A percentile compares a stretch with the other conserved stretches of the same genome.
These are phyloP conservation scores for Falco concolor DNA, from an alignment of 2,797 vertebrate genomes.

Conservation along the genomic window DNA sequence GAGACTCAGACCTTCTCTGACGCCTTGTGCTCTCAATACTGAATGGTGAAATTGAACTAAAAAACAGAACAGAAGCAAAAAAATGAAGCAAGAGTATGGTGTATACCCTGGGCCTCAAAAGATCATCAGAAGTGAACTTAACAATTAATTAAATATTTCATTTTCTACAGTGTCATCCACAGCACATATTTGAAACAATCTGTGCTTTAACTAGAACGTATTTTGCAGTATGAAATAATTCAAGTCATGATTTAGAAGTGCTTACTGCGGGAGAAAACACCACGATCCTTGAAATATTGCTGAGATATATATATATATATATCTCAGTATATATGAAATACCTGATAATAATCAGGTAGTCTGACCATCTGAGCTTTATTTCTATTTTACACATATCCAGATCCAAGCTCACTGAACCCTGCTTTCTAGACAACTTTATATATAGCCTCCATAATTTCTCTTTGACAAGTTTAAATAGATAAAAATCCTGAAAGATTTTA, in stretches of 20 bases:
- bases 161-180: not conserved
- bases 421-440: not conserved
- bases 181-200: not conserved
- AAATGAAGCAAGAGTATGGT: not conserved
- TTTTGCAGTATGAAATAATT: not conserved
- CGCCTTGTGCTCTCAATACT: slow-evolving; percentile 98
- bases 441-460: not conserved
- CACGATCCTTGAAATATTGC: not conserved
- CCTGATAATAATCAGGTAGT: not conserved
- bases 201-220: not conserved
- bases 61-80: slow-evolving; percentile 37
- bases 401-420: not conserved
- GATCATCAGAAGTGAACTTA: not conserved
- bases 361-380: not conserved
- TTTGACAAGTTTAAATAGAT: not conserved
- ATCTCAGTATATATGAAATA: no score
- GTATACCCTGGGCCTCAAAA: not conserved
- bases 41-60: slow-evolving; percentile 96
- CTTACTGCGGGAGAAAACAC: not conserved
- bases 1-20: slow-evolving; percentile 93
- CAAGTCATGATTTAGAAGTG: not conserved
- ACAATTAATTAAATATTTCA: not conserved
- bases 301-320: not conserved
- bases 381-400: not conserved
- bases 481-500: not conserved